A percentile compares a stretch with the other conserved stretches of the same genome.
Evolutionary conservation across 2,797 vertebrate genomes (phyloP).

Genomic region (Lacerta bilineata): DNA sequence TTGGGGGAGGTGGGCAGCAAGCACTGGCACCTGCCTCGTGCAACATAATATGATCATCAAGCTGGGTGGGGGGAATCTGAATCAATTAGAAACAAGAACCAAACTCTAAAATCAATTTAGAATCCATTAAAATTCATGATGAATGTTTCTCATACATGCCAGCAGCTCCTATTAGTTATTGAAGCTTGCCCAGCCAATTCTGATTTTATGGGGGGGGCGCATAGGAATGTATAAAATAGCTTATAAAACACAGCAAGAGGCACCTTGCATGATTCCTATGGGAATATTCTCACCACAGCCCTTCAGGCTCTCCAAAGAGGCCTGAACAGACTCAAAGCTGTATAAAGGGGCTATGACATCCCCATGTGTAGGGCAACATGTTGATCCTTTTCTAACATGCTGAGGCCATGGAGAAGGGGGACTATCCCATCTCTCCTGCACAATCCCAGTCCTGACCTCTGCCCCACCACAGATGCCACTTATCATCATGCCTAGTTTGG

Average conservation of each 20-base stretch:
- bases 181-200: neutral
- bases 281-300: neutral
- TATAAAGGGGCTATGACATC: neutral
- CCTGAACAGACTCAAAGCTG: neutral
- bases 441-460: too few relatives aligned
- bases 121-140: neutral
- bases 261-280: neutral
- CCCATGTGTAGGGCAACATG: too few relatives aligned
- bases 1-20: neutral
- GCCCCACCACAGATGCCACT: too few relatives aligned
- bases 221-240: neutral
- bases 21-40: neutral
- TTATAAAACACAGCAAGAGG: neutral
- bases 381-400: too few relatives aligned
- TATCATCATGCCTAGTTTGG: too few relatives aligned
- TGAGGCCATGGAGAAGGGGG: too few relatives aligned
- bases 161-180: neutral
- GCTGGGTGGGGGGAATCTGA: neutral
- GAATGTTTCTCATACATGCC: neutral
- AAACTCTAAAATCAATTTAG: neutral
- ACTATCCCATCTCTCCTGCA: too few relatives aligned
- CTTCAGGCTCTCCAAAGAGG: neutral
- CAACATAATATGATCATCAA: slow-evolving; percentile 5
- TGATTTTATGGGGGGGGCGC: neutral
- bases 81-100: neutral